phyloP scores from a whole-genome alignment of 2,797 vertebrate genomes.

The Trematomus bernacchii region DNA sequence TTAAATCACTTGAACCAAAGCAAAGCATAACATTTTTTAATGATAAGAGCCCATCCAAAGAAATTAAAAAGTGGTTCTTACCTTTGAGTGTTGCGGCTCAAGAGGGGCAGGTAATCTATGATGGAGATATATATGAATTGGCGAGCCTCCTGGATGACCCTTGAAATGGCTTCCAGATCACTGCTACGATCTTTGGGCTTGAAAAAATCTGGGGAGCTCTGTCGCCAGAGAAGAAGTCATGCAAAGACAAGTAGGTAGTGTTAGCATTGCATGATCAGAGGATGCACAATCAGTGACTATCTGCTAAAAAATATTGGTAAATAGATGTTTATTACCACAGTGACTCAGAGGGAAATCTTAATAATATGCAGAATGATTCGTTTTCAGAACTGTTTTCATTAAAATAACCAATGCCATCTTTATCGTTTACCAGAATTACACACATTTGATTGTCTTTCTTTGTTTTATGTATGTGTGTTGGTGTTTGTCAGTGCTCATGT shows the following conservation, averaged over 20 bases:
- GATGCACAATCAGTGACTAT: neutral
- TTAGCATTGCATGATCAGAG: neutral
- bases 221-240: constrained; percentile 45
- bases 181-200: constrained; percentile 92
- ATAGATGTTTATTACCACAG: constrained; percentile 14
- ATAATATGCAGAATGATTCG: neutral
- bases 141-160: constrained; percentile 90
- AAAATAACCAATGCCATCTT: neutral
- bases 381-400: constrained; percentile 1
- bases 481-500: neutral
- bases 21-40: constrained; percentile 12
- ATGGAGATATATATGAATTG: constrained; percentile 94
- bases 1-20: constrained; percentile 34
- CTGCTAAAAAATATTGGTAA: neutral
- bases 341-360: constrained; percentile 6
- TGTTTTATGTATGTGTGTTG: neutral
- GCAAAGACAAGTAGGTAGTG: constrained; percentile 10
- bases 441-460: neutral
- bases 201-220: constrained; percentile 95
- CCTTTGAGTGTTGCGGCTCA: constrained; percentile 86
- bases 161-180: constrained; percentile 94
- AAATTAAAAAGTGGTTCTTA: constrained; percentile 67
- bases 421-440: neutral
- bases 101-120: constrained; percentile 92
- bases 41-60: constrained; percentile 13